Evolutionary conservation across 2,888 invertebrate species (phyloP), one percentile per base, ranked within the genome.

Genomic region (Anaspis maculata): DNA sequence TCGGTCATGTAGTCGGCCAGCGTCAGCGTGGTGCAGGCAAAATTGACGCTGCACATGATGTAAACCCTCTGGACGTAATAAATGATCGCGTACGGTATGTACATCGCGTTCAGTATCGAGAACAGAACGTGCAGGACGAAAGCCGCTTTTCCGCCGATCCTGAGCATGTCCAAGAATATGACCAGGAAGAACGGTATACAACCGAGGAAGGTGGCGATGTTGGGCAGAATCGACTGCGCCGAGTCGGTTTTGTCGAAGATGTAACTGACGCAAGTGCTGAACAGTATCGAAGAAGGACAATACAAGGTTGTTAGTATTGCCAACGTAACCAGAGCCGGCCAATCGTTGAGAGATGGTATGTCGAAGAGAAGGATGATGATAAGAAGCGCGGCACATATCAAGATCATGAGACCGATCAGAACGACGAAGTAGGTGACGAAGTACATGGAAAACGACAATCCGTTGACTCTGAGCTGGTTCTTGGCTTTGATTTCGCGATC

Each of bases 401-500:
- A 61, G 21, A 77, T 53, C 76, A 84, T 81, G 41, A 85, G 70
- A 16, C 73, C 72, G 26, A 76, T 74, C 27, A 86, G 69, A 5
- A 87, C 79, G 13, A 82, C 72, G 57, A 84, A 81, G 57, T 83
- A 83, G 0, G 83, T 79, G 7, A 77, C 61, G 61, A 83, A 85
- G 60, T 85, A 85, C 72, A 83, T 74, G 46, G 70, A 70, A 64
- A 82, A 80, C 0, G 81, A 77, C 11, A 89, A 66, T 0, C 89
- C 88, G 58, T 88, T 84, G 11, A 87, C 83, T 10, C 87, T 71
- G 16, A 89, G 68, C 58, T 86, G 86, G 60, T 86, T 86, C 59
- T 85, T 82, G 1, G 84, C 81, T 68, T 82, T 83, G 36, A 80
- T 79, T 74, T 88, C 85, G 58, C 87, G 70, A 62, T 89, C 89